Evolutionary conservation across 2,888 invertebrate genomes (phyloP), one percentile per base, ranked within the genome.

Genomic region (Neria commutata): DNA sequence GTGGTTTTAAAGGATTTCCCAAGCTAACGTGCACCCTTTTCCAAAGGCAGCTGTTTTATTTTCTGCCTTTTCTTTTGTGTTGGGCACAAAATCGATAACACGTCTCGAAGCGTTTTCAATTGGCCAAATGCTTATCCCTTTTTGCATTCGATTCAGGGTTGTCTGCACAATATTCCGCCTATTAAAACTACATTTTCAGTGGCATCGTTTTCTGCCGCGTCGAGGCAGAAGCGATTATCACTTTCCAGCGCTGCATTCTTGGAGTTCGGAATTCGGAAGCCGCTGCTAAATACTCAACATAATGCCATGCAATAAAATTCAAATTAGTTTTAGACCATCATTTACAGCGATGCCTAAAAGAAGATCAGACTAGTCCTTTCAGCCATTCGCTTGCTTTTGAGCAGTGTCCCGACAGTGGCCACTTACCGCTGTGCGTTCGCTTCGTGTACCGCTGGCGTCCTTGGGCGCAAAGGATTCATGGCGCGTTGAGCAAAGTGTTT

Each of bases 311-410:
- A 75, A 74, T 75, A 73, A 74, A 74, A 74, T 77, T 71, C 76
- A 74, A 74, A 74, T 77, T 77, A 76, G 77, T 74, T 75, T 73
- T 66, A 65, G 75, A 66, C 69, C 67, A 74, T 76, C 69, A 77
- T 67, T 66, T 67, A 47, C 55, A 61, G 57, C 40, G 50, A 10
- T 48, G 37, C 52, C n/a, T n/a, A n/a, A 33, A 10, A 54, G 1
- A 25, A 51, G 58, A 50, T 33, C 61, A 19, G 2, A 57, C 29
- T 33, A 17, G 52, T 34, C 46, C 24, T 45, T 25, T 10, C 37
- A 61, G 8, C 33, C 42, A 42, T 5, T 25, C 26, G 24, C 6
- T 21, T 21, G 34, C 37, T 26, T 45, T 45, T 40, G 42, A n/a
- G 40, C 25, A 29, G 26, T 34, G 47, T 48, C 17, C 21, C 21